Percentiles rank a stretch among this genome's conserved stretches.
Conservation (phyloP, 2,888 invertebrate genomes). For the Ennomos quercinarius region DNA sequence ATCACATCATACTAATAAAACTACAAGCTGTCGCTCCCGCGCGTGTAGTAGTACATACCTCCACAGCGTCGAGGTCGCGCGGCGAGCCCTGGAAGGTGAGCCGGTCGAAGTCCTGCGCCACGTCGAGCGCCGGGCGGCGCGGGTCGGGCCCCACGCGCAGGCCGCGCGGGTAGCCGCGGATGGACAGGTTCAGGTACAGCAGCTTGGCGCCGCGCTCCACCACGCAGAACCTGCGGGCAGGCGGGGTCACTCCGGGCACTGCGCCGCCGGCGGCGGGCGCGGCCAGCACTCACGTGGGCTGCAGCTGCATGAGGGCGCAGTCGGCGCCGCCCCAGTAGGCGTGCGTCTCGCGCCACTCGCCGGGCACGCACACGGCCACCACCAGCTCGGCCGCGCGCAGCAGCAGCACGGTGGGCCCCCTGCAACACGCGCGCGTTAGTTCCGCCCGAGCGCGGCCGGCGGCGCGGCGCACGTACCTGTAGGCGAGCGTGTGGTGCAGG, state of each 20-base stretch:
- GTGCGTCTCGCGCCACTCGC: constrained; percentile 95
- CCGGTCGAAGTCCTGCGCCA: constrained; percentile 91
- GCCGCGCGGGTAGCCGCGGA: constrained; percentile 94
- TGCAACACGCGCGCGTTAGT: no score
- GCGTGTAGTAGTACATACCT: no score
- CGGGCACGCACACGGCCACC: constrained; percentile 91
- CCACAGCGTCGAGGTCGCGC: constrained; percentile 86
- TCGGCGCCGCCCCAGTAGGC: constrained; percentile 94
- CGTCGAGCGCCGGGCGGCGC: constrained; percentile 89
- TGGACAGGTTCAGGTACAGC: constrained; percentile 92
- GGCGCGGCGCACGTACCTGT: constrained; percentile 83
- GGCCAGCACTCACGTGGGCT: constrained; percentile 88
- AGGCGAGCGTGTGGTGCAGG: constrained; percentile 93
- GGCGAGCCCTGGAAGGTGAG: constrained; percentile 89
- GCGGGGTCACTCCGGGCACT: no score
- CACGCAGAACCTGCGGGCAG: constrained; percentile 60
- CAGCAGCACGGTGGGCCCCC: constrained; percentile 88
- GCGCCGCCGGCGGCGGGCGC: no score
- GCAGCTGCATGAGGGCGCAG: constrained; percentile 90
- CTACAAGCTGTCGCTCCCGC: no score
- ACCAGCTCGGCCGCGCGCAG: constrained; percentile 87
- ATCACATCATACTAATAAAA: no score
- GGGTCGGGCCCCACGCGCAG: constrained; percentile 93
- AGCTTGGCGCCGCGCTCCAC: constrained; percentile 88
- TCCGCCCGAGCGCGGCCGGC: no score